Percentiles rank a stretch among this genome's conserved stretches.
These are phyloP conservation scores for Acanthosepion esculentum DNA, from an alignment of 2,888 invertebrate species.

Conservation along the genomic window DNA sequence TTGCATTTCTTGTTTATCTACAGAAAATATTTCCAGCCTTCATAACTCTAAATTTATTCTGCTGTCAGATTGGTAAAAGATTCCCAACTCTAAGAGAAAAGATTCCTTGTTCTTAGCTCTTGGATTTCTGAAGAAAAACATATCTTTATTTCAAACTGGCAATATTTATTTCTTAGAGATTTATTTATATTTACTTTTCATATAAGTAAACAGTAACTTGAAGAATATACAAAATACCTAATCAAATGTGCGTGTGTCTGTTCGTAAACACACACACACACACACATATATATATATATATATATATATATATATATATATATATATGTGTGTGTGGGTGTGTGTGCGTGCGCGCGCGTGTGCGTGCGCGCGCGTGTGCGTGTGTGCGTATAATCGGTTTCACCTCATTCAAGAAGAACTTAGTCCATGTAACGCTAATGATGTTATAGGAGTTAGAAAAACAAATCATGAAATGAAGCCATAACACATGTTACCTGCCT, in stretches of 20 bases:
- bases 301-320: not conserved
- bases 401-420: not conserved
- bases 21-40: not conserved
- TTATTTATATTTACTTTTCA: not conserved
- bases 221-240: not conserved
- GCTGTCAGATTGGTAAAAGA: not conserved
- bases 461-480: too few species aligned
- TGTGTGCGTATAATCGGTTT: not conserved
- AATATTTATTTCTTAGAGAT: not conserved
- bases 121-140: not conserved
- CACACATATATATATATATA: not conserved
- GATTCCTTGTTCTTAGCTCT: not conserved
- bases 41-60: not conserved
- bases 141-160: not conserved
- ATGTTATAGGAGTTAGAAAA: too few species aligned
- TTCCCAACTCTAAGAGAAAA: not conserved
- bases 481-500: too few species aligned
- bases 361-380: not conserved
- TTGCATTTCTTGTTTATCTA: not conserved
- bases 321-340: not conserved
- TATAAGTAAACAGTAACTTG: not conserved
- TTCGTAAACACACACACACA: not conserved
- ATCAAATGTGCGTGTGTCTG: not conserved
- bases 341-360: not conserved
- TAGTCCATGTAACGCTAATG: too few species aligned